Evolutionary conservation across 2,113 vertebrate genomes (phyloP).

Genomic region (Cygnus buccinator): DNA sequence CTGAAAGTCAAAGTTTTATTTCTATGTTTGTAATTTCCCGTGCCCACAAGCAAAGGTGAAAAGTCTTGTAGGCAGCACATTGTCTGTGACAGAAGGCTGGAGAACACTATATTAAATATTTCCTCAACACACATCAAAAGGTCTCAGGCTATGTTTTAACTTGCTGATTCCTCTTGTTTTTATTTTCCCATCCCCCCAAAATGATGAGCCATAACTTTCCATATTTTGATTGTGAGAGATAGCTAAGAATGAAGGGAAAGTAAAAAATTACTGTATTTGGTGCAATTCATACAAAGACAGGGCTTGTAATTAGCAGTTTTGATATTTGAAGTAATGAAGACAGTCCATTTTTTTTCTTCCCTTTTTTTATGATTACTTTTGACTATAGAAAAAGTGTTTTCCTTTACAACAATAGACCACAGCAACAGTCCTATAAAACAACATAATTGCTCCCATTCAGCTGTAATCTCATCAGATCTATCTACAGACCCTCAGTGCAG

Average conservation of each 20-base stretch:
- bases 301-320: neutral
- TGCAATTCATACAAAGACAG: neutral
- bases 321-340: neutral
- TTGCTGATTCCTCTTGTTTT: neutral
- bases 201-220: neutral
- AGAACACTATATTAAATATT: neutral
- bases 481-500: neutral
- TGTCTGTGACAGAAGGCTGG: neutral
- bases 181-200: neutral
- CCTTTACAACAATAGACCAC: neutral
- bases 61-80: neutral
- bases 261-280: neutral
- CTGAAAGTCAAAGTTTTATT: neutral
- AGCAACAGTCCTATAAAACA: neutral
- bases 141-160: neutral
- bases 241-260: neutral
- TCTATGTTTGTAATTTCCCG: constrained; percentile 21
- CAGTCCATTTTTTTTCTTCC: neutral
- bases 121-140: neutral
- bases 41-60: neutral
- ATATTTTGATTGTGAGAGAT: neutral
- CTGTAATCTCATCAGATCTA: neutral
- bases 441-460: neutral
- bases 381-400: neutral
- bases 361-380: neutral